These are phyloP conservation scores for Anarrhichthys ocellatus DNA, from an alignment of 2,113 vertebrate species.

Conservation along the genomic window DNA sequence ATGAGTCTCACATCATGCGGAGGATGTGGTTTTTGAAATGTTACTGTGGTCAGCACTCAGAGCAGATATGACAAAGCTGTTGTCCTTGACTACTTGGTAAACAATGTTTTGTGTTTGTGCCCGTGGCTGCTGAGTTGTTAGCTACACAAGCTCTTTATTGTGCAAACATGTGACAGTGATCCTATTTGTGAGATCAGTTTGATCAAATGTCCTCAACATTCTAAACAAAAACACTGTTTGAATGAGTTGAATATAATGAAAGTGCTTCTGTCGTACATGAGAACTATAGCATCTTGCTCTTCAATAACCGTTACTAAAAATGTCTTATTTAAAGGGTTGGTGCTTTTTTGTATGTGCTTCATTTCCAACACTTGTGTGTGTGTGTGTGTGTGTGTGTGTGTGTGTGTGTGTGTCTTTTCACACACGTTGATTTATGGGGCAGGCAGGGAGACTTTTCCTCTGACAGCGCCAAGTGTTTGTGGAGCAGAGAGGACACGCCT, in stretches of 20 bases:
- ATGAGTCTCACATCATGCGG: conserved; percentile 36
- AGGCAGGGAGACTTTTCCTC: conserved; percentile 9
- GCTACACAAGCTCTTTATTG: background rate
- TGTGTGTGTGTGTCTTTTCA: background rate
- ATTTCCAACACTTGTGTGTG: conserved; percentile 3
- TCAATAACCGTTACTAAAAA: background rate
- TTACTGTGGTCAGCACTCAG: conserved; percentile 15
- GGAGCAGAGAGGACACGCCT: conserved; percentile 16
- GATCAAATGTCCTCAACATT: background rate
- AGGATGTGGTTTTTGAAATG: conserved; percentile 51
- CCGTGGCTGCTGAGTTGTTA: background rate
- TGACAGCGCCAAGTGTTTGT: conserved; percentile 25
- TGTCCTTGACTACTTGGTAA: conserved; percentile 54
- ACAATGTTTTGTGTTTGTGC: conserved; percentile 13
- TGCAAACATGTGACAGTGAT: background rate
- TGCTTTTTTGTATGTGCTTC: conserved; percentile 9
- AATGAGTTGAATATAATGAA: background rate
- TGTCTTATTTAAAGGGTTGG: background rate
- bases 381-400: background rate
- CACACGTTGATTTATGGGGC: conserved; percentile 29
- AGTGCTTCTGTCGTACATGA: too few species aligned
- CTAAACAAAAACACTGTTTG: background rate
- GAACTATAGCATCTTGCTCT: background rate
- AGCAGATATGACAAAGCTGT: conserved; percentile 28
- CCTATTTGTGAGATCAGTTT: background rate